Evolutionary conservation across 2,888 invertebrate genomes (phyloP).

Genomic region (Xanthorhoe designata): DNA sequence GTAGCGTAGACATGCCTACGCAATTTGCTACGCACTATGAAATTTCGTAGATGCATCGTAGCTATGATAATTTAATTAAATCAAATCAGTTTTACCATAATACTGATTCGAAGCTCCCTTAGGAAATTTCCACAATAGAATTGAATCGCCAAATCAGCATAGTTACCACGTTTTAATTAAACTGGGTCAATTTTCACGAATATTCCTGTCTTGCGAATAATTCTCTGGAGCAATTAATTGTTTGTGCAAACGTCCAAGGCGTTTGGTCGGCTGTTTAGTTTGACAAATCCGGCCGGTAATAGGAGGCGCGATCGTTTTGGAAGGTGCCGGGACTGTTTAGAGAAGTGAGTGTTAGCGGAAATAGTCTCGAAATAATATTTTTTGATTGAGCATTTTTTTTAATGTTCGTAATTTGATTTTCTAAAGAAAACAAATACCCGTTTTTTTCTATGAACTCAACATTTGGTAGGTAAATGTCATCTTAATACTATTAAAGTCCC

Average conservation of each 20-base stretch:
- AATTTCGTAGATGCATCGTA: slow-evolving; percentile 5
- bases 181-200: slow-evolving; percentile 26
- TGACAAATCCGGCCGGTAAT: slow-evolving; percentile 64
- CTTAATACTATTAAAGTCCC: too few species aligned
- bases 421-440: too few species aligned
- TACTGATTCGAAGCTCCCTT: background rate
- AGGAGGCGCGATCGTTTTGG: slow-evolving; percentile 47
- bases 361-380: too few species aligned
- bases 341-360: too few species aligned
- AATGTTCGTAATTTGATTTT: too few species aligned
- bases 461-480: too few species aligned
- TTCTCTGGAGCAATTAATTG: slow-evolving; percentile 53
- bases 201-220: slow-evolving; percentile 43
- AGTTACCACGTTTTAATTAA: slow-evolving; percentile 35
- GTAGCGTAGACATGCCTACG: background rate
- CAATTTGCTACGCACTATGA: slow-evolving; percentile 4
- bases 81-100: background rate
- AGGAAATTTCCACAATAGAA: slow-evolving; percentile 19
- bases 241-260: slow-evolving; percentile 52
- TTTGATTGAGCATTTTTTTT: too few species aligned
- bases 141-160: slow-evolving; percentile 33
- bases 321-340: slow-evolving; percentile 6
- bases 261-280: slow-evolving; percentile 56
- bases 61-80: background rate
- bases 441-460: too few species aligned